Base-by-base conservation (phyloP, 2,113 vertebrate genomes). In the Paracanthobrama guichenoti region DNA sequence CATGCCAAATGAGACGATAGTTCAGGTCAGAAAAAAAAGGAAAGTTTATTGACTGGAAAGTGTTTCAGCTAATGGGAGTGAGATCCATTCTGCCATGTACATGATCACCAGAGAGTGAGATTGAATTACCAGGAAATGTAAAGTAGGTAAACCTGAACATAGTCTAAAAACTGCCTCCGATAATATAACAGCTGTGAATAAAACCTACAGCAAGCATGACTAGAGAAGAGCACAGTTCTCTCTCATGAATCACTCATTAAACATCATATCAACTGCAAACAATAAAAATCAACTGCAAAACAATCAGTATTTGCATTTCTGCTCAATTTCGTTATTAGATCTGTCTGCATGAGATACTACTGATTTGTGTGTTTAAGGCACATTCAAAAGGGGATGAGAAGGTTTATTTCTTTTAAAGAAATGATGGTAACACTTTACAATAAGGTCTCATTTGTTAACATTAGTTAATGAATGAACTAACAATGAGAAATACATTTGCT, bases 171-270 rank as follows among this genome's bases (percentile, higher is more conserved):
- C 76, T 2, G 76, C 62, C 57, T 79, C 57, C 1, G 55, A 46
- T 79, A 26, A 79, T 62, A 20, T 62, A 60, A 78, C 57, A 28
- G n/a, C n/a, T 62, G 57, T 46, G 39, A 62, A 62, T 46, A 62
- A 79, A 79, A 79, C 3, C n/a, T 18, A 44, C 57, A 79, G 57
- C 13, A 42, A 44, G 22, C 48, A 55, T 10, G 16, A 76, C 18
- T 55, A 46, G 42, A n/a, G n/a, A 8, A 26, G 12, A 26, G 10
- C 10, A 55, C 6, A 24, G 57, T 46, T 28, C 57, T 44, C 20
- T 57, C 22, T 62, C 39, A 79, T 60, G 60, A 60, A 39, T n/a
- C 31, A 59, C 75, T 78, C 50, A 78, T 78, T 78, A 42, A 60
- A 26, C 18, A 42, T 79, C 8, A 59, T 59, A 20, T 31, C 11